A percentile compares a stretch with the other conserved stretches of the same genome.
Evolutionary conservation across 2,797 vertebrate genomes (phyloP).

Genomic region (Erpetoichthys calabaricus): DNA sequence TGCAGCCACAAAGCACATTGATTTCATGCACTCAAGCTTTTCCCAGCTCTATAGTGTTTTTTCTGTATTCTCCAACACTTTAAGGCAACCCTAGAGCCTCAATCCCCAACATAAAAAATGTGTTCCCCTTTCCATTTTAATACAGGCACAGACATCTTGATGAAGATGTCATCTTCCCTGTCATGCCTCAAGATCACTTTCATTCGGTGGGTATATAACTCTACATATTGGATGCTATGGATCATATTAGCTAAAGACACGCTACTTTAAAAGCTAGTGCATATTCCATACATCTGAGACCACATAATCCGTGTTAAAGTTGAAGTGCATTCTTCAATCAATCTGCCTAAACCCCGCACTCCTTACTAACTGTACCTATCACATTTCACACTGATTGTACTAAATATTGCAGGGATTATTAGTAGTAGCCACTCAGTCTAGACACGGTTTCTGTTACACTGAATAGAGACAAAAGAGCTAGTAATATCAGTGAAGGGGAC

Average conservation of each 20-base stretch:
- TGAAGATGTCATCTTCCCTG: slow-evolving; percentile 1
- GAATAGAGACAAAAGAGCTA: slow-evolving; percentile 69
- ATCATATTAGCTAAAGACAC: background rate
- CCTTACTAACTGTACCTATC: slow-evolving; percentile 58
- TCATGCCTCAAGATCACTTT: background rate
- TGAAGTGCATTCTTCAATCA: slow-evolving; percentile 52
- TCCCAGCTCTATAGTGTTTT: too few relatives aligned
- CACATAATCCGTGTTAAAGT: slow-evolving; percentile 38
- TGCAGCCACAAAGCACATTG: too few relatives aligned
- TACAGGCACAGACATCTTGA: too few relatives aligned
- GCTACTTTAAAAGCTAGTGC: background rate
- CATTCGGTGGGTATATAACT: background rate
- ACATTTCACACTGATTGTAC: slow-evolving; percentile 84
- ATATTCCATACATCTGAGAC: slow-evolving; percentile 16
- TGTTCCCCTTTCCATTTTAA: too few relatives aligned
- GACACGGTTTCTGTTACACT: slow-evolving; percentile 83
- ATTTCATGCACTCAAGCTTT: too few relatives aligned
- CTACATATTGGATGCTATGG: background rate
- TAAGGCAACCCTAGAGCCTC: too few relatives aligned
- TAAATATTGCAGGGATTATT: slow-evolving; percentile 86
- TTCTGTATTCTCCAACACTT: too few relatives aligned
- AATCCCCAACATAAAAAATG: too few relatives aligned
- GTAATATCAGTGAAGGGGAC: slow-evolving; percentile 21
- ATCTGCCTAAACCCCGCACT: slow-evolving; percentile 51
- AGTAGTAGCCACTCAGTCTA: slow-evolving; percentile 88